Conservation (phyloP, 1,140 invertebrate genomes). For the Anoplolepis gracilipes region DNA sequence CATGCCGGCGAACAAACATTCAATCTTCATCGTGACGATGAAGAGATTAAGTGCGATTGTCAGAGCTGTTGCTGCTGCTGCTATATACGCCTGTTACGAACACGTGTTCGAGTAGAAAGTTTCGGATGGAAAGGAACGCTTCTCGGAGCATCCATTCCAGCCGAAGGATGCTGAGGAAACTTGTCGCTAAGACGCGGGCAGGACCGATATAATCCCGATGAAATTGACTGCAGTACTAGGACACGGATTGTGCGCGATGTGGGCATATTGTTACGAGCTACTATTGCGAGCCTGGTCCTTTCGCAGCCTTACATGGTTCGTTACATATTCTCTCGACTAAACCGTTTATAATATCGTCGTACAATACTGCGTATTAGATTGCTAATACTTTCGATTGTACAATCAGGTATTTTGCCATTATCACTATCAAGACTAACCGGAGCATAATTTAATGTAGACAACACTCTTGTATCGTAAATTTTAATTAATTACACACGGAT, state of each 20-base stretch:
- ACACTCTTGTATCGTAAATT: neutral
- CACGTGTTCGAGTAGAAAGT: slow-evolving; percentile 68
- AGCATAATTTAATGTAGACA: neutral
- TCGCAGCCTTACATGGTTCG: slow-evolving; percentile 23
- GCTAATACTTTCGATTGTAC: slow-evolving; percentile 19
- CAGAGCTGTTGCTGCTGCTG: slow-evolving; percentile 69
- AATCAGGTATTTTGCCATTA: slow-evolving; percentile 7
- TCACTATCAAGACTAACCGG: neutral
- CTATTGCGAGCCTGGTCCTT: slow-evolving; percentile 52
- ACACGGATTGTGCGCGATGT: slow-evolving; percentile 46
- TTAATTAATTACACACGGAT: neutral
- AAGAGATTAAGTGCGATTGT: slow-evolving; percentile 70
- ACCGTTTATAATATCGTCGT: neutral
- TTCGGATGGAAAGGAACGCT: slow-evolving; percentile 47
- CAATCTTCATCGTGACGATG: slow-evolving; percentile 49
- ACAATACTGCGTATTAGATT: neutral
- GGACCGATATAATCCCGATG: slow-evolving; percentile 42
- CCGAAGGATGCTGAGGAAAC: slow-evolving; percentile 10
- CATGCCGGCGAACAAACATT: slow-evolving; percentile 60
- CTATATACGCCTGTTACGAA: slow-evolving; percentile 64
- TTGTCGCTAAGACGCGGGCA: slow-evolving; percentile 28
- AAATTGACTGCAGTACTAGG: slow-evolving; percentile 59
- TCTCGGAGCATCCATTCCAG: neutral
- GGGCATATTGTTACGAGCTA: slow-evolving; percentile 49
- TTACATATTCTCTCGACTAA: neutral